Evolutionary conservation across 2,888 invertebrate genomes (phyloP).

Genomic region (Trisateles emortualis): DNA sequence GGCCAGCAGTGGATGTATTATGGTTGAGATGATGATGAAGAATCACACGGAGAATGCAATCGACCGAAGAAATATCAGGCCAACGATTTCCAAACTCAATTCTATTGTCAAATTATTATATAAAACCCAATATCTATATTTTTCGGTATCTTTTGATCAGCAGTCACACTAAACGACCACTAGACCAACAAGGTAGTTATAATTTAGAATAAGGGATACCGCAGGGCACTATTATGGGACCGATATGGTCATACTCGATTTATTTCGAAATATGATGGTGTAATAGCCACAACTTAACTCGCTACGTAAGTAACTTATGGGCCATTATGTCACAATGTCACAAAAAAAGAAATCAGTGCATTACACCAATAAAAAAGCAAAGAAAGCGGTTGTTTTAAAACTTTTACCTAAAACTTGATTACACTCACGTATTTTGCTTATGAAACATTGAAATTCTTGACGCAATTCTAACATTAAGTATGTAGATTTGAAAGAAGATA

Average conservation of each 20-base stretch:
- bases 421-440: background rate
- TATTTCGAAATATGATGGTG: background rate
- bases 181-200: no score
- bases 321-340: background rate
- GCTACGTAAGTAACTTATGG: background rate
- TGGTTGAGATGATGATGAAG: no score
- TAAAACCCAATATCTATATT: no score
- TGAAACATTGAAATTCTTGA: background rate
- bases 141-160: no score
- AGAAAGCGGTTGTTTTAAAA: slow-evolving; percentile 13
- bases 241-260: background rate
- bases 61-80: no score
- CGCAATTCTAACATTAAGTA: background rate
- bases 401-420: slow-evolving; percentile 15
- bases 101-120: no score
- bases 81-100: no score
- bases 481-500: background rate
- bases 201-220: background rate
- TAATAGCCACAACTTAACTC: background rate
- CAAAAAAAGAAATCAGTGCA: slow-evolving; percentile 12
- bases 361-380: slow-evolving; percentile 7
- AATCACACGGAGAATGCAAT: no score
- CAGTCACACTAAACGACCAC: no score
- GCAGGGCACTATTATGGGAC: background rate
- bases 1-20: no score